Evolutionary conservation across 2,888 invertebrate genomes (phyloP).

Genomic region (Ochropleura leucogaster): DNA sequence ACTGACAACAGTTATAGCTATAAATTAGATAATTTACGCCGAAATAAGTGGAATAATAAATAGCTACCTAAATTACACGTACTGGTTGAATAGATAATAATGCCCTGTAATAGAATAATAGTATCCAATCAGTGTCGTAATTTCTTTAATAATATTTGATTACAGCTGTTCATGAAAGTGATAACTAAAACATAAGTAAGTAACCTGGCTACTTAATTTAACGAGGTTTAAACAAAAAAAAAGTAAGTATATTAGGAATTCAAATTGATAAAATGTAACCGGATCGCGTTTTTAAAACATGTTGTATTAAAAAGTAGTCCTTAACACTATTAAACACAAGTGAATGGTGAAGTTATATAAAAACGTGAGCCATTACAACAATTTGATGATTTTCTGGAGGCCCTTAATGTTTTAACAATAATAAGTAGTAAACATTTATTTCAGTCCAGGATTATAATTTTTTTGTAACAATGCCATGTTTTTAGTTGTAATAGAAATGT

Average conservation of each 20-base stretch:
- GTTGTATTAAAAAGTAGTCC: not conserved
- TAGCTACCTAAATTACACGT: not conserved
- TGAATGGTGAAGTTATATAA: too few relatives aligned
- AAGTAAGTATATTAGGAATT: too few relatives aligned
- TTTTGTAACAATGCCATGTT: too few relatives aligned
- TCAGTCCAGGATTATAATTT: too few relatives aligned
- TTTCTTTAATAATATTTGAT: conserved; percentile 18
- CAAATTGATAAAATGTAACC: too few relatives aligned
- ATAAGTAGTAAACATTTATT: too few relatives aligned
- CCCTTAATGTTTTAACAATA: too few relatives aligned
- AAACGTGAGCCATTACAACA: too few relatives aligned
- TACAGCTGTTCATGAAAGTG: conserved; percentile 9
- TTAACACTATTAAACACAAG: too few relatives aligned
- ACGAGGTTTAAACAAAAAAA: not conserved
- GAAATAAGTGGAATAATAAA: not conserved
- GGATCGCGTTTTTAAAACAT: too few relatives aligned
- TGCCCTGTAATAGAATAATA: conserved; percentile 11
- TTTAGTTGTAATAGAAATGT: not conserved
- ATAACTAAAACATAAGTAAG: not conserved
- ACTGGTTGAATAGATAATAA: not conserved
- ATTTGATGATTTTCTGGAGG: too few relatives aligned
- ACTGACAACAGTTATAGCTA: not conserved
- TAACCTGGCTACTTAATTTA: conserved; percentile 4
- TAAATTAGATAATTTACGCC: not conserved
- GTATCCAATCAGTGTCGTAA: not conserved